Evolutionary conservation across 2,113 vertebrate species (phyloP), one percentile per base, ranked within the genome.

Genomic region (Neofelis nebulosa): DNA sequence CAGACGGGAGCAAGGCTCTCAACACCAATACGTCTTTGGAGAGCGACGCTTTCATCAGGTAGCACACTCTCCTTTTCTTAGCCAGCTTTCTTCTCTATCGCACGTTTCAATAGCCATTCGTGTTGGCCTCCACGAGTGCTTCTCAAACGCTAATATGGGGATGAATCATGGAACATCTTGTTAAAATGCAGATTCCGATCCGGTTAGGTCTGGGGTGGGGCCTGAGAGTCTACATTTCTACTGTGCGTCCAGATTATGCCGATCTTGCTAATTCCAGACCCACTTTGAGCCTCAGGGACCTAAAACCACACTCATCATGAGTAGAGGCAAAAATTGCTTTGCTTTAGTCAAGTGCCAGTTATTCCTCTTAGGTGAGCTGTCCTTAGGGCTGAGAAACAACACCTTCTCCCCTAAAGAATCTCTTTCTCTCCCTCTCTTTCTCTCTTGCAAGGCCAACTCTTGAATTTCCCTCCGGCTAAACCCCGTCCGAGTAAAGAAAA

Each of bases 401-500:
- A 83, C 16, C 36, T 89, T 94, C 65, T 95, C 50, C 76, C 36
- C 76, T 93, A 23, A 80, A 55, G 45, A 71, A 23, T 29, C 52
- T 36, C 14, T 78, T 27, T 82, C 38, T 85, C 16, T 36, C 61
- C 86, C 50, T 80, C 38, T 31, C 50, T 31, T 50, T 27, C 38
- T 73, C 25, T 80, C 57, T 65, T 2, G 18, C 45, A 90, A 50
- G 88, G 45, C 52, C 91, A 94, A 94, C 13, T 83, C 92, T 95
- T 87, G 19, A 93, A 79, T 92, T 80, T 93, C 83, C 18, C 33
- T 91, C 48, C 29, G n/a, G 55, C 74, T 97, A 95, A 96, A 81
- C 93, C n/a, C n/a, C 2, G n/a, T 80, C 93, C 73, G 83, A 95
- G 80, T 79, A 95, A 93, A 96, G 89, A 87, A 95, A 84, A 96